Evolutionary conservation across 2,113 vertebrate genomes (phyloP).

Genomic region (Lynx canadensis): DNA sequence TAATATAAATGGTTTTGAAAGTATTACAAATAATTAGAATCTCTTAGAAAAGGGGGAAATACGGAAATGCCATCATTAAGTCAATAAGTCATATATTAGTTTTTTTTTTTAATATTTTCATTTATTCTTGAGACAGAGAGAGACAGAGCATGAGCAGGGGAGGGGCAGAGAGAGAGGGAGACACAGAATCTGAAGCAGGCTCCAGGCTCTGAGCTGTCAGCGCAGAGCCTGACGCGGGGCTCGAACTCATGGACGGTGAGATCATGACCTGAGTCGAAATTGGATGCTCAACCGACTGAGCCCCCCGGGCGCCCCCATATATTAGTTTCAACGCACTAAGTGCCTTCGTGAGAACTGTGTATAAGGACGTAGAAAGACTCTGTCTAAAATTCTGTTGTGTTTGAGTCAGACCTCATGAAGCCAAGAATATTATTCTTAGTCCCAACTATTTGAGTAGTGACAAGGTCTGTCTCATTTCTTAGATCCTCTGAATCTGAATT

Average conservation of each 20-base stretch:
- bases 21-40: not conserved
- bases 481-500: not conserved
- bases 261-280: too few relatives aligned
- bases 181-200: too few relatives aligned
- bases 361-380: not conserved
- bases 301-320: not conserved
- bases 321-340: not conserved
- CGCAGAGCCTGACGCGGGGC: too few relatives aligned
- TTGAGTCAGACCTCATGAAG: not conserved
- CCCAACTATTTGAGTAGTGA: not conserved
- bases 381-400: not conserved
- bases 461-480: not conserved
- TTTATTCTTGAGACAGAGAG: too few relatives aligned
- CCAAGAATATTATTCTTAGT: not conserved
- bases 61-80: not conserved
- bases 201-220: too few relatives aligned
- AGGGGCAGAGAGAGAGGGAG: too few relatives aligned
- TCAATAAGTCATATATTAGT: not conserved
- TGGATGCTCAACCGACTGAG: too few relatives aligned
- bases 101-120: too few relatives aligned
- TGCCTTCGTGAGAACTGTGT: not conserved
- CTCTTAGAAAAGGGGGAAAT: not conserved
- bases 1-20: not conserved
- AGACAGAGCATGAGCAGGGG: too few relatives aligned
- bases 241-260: too few relatives aligned